Percentiles rank a stretch among this genome's conserved stretches.
These are phyloP conservation scores for Anas bahamensis DNA, from an alignment of 2,797 vertebrate species.

Conservation along the genomic window DNA sequence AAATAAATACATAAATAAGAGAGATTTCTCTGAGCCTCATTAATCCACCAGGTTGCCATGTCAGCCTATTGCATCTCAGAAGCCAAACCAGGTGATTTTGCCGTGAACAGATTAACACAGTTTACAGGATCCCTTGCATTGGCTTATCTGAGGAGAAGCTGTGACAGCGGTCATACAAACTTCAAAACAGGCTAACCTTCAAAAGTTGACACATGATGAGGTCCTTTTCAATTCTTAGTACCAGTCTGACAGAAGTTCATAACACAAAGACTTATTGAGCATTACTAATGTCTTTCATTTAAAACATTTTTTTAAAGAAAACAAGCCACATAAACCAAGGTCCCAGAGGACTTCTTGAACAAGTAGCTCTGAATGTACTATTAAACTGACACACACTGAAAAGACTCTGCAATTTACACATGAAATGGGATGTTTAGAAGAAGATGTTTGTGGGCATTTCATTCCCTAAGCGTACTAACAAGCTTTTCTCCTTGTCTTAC, in stretches of 20 bases:
- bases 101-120: neutral
- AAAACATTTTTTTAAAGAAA: neutral
- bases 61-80: neutral
- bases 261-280: neutral
- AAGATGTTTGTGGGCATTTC: neutral
- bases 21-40: neutral
- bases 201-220: neutral
- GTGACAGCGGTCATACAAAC: neutral
- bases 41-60: neutral
- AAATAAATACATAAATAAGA: too few species aligned
- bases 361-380: neutral
- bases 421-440: neutral
- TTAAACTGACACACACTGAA: neutral
- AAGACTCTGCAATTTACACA: neutral
- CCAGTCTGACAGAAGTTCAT: neutral
- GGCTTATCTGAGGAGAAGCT: neutral
- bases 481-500: neutral
- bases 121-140: neutral
- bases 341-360: neutral
- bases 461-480: neutral
- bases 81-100: neutral
- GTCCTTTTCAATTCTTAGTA: neutral
- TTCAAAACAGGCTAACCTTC: neutral
- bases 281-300: neutral
- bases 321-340: neutral